Percentiles rank a stretch among this genome's conserved stretches.
Conservation (phyloP, 2,113 vertebrate genomes). For the Callipepla californica region DNA sequence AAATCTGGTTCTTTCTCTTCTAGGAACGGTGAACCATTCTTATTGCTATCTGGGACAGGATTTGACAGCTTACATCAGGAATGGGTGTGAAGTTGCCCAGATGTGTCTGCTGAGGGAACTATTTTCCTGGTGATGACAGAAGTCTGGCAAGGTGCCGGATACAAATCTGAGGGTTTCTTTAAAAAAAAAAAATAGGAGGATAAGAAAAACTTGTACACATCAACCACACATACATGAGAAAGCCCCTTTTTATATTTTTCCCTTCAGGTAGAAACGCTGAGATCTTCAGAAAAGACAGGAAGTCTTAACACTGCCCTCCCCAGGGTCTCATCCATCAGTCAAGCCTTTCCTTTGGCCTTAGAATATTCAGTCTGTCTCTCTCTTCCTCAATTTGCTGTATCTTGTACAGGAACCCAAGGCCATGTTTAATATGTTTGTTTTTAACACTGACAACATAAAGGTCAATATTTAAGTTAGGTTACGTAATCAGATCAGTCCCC, state of each 20-base stretch:
- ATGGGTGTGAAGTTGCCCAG: conserved; percentile 53
- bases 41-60: neutral
- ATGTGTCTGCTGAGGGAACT: conserved; percentile 49
- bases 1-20: neutral
- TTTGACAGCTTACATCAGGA: conserved; percentile 49
- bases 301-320: conserved; percentile 3
- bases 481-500: conserved; percentile 6
- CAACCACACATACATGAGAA: neutral
- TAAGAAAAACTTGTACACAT: neutral
- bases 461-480: conserved; percentile 33
- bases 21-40: neutral
- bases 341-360: conserved; percentile 7
- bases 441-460: conserved; percentile 35
- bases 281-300: neutral
- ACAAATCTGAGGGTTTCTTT: neutral
- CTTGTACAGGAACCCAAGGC: conserved; percentile 64
- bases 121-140: conserved; percentile 59
- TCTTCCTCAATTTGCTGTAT: conserved; percentile 40
- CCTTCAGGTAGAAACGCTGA: neutral
- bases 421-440: conserved; percentile 68
- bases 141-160: conserved; percentile 49
- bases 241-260: neutral
- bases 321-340: conserved; percentile 38
- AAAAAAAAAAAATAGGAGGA: neutral
- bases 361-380: conserved; percentile 7